Evolutionary conservation across 2,888 invertebrate species (phyloP), one percentile per base, ranked within the genome.

Genomic region (Chymomyza amoena): DNA sequence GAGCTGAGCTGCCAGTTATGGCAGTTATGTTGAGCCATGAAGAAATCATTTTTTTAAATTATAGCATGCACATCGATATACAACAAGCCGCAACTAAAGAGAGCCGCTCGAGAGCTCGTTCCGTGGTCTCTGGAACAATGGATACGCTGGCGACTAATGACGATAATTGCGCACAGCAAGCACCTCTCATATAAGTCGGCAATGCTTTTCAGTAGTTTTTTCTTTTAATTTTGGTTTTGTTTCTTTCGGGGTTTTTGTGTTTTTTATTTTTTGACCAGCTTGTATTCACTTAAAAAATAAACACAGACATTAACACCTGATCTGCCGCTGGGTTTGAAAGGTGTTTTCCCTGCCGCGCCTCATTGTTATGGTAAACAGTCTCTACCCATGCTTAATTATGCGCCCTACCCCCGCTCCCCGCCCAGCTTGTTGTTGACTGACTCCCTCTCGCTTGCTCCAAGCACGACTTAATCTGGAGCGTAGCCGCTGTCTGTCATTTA

Each of bases 51-150:
- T 87, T 71, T 73, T 75, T 66, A 84, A 89, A 89, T 89, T 89
- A 89, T 88, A 87, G 79, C 84, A 78, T 86, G 84, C 87, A 84
- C 84, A 87, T 87, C 84, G 85, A 89, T 89, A 81, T 81, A 85
- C 87, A 89, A 90, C 89, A 88, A 89, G 90, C 89, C 89, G 90
- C 88, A 88, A 89, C 89, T 89, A 88, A 90, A 88, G 88, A 88
- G 76, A 72, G 70, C n/a, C n/a, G n/a, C 39, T 32, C 18, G 16
- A 54, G 52, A 18, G 7, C 32, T 2, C 9, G n/a, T 0, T n/a
- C 51, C n/a, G 32, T 32, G 18, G 13, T 13, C 20, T 57, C 25
- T 18, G 68, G 39, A 36, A 66, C 66, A 70, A 75, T 72, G 64
- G 72, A 69, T 50, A 63, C 69, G 57, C 64, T 15, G 51, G 51